These are phyloP conservation scores for Octomys mimax DNA, from an alignment of 2,797 vertebrate genomes.

Conservation along the genomic window DNA sequence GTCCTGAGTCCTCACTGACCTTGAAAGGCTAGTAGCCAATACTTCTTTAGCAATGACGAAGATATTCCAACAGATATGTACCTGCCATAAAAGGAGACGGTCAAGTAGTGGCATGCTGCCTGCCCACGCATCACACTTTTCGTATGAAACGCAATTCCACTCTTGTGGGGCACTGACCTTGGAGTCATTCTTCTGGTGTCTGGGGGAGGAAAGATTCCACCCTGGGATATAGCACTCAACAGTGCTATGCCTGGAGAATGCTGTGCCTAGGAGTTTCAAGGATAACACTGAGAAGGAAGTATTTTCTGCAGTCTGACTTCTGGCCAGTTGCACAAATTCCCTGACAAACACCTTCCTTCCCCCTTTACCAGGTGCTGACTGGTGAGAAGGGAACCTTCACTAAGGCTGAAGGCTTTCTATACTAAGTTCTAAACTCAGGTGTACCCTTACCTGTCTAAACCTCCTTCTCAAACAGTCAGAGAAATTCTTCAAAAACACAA, in stretches of 20 bases:
- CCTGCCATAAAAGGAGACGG: not conserved
- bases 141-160: not conserved
- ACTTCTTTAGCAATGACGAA: not conserved
- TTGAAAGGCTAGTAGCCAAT: not conserved
- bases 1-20: too few species aligned
- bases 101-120: not conserved
- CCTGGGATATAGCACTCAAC: not conserved
- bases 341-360: not conserved
- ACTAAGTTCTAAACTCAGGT: constrained; percentile 1
- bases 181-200: not conserved
- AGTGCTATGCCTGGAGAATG: not conserved
- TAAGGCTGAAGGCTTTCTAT: not conserved
- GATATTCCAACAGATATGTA: not conserved
- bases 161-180: not conserved
- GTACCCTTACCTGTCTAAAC: not conserved
- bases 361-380: not conserved
- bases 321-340: not conserved
- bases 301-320: not conserved
- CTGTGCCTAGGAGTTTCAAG: not conserved
- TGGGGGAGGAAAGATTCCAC: not conserved
- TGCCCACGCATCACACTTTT: not conserved
- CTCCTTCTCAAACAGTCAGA: not conserved
- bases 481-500: not conserved
- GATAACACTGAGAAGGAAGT: not conserved
- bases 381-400: not conserved